A percentile compares a stretch with the other conserved stretches of the same genome.
These are phyloP conservation scores for Nomada fabriciana DNA, from an alignment of 2,888 invertebrate genomes.

Conservation along the genomic window DNA sequence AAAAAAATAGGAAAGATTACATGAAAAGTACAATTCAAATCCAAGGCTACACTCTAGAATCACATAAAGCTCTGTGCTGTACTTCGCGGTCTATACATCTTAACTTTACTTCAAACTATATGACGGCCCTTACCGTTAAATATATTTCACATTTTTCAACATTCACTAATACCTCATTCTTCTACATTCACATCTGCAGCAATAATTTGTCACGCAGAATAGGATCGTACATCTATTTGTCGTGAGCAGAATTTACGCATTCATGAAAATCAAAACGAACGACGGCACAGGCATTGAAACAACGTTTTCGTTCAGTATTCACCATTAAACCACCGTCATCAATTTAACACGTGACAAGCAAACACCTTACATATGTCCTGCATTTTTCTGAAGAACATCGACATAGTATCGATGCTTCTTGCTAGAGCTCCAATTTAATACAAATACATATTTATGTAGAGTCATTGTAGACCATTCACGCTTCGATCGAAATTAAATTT, in stretches of 20 bases:
- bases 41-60: no score
- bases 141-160: no score
- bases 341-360: neutral
- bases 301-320: conserved; percentile 1
- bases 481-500: no score
- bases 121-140: no score
- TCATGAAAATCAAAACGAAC: neutral
- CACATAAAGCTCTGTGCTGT: no score
- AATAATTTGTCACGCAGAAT: conserved; percentile 2
- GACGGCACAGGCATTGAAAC: neutral
- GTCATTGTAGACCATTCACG: no score
- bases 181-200: neutral
- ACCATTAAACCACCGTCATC: conserved; percentile 4
- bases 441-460: no score
- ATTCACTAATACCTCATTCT: no score
- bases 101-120: no score
- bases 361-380: neutral
- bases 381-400: neutral
- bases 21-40: no score
- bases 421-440: neutral
- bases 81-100: no score
- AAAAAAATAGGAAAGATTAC: no score
- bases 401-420: neutral
- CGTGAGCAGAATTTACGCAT: conserved; percentile 18
- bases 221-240: conserved; percentile 13